phyloP scores from a whole-genome alignment of 2,888 invertebrate species.

The Sinopyrophorus schimmeli region DNA sequence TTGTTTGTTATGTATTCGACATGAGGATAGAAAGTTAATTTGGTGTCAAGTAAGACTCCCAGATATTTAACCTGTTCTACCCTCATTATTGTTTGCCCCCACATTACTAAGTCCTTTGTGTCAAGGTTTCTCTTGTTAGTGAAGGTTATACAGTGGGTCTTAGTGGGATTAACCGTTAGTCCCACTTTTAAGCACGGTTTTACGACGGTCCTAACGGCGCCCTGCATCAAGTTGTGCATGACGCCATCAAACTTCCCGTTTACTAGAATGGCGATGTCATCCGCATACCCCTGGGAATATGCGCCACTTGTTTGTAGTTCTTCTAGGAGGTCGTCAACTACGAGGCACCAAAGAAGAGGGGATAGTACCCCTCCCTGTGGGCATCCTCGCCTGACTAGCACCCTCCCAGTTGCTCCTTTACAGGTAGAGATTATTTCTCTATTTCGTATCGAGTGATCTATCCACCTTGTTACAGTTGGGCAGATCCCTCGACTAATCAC shows the following conservation, averaged over 20 bases:
- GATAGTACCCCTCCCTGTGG: neutral
- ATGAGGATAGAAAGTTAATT: slow-evolving; percentile 18
- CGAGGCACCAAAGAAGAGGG: slow-evolving; percentile 4
- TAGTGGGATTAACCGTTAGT: too few species aligned
- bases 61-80: slow-evolving; percentile 12
- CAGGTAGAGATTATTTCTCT: neutral
- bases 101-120: neutral
- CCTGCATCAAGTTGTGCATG: neutral
- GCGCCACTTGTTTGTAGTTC: neutral
- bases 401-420: too few species aligned
- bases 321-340: neutral
- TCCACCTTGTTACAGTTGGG: slow-evolving; percentile 1
- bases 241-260: neutral
- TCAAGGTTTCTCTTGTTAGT: neutral
- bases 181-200: neutral
- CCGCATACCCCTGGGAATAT: neutral
- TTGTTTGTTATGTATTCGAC: neutral
- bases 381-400: neutral
- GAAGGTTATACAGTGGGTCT: neutral
- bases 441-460: neutral
- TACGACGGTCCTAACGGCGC: neutral
- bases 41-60: slow-evolving; percentile 21
- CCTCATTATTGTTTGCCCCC: neutral
- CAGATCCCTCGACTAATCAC: neutral
- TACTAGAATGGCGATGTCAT: neutral